A percentile compares a stretch with the other conserved stretches of the same genome.
Conservation (phyloP, 1,140 invertebrate species). For the Papilio machaon region DNA sequence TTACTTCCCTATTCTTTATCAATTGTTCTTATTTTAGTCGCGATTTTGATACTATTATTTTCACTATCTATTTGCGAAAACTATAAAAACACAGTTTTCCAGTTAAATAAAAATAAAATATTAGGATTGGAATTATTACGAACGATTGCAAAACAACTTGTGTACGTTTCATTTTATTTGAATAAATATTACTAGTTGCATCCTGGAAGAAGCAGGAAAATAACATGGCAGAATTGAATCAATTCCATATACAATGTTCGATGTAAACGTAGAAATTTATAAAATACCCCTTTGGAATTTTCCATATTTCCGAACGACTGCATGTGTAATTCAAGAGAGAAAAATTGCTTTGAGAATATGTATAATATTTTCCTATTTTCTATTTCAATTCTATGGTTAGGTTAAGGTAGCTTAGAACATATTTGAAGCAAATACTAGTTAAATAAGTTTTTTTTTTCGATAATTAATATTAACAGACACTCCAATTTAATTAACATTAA, state of each 20-base stretch:
- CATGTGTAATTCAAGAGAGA: neutral
- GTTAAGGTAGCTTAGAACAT: neutral
- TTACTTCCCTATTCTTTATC: no score
- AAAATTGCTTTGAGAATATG: neutral
- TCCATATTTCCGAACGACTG: slow-evolving; percentile 13
- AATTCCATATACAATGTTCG: neutral
- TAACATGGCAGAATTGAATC: neutral
- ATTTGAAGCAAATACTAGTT: no score
- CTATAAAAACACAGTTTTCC: no score
- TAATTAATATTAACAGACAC: no score
- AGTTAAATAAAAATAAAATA: neutral
- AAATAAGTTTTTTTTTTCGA: no score
- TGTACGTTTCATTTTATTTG: neutral
- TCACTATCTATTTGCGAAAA: no score
- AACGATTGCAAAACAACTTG: neutral
- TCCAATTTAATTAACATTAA: no score
- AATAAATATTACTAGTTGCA: neutral
- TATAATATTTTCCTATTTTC: slow-evolving; percentile 3
- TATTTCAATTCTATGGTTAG: neutral
- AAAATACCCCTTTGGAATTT: neutral
- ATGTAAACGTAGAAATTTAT: neutral
- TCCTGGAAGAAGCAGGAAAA: neutral
- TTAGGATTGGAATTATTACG: neutral
- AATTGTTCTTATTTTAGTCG: no score
- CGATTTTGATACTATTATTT: no score